Base-by-base conservation (phyloP, 1,140 invertebrate species). In the Leptopilina clavipes region DNA sequence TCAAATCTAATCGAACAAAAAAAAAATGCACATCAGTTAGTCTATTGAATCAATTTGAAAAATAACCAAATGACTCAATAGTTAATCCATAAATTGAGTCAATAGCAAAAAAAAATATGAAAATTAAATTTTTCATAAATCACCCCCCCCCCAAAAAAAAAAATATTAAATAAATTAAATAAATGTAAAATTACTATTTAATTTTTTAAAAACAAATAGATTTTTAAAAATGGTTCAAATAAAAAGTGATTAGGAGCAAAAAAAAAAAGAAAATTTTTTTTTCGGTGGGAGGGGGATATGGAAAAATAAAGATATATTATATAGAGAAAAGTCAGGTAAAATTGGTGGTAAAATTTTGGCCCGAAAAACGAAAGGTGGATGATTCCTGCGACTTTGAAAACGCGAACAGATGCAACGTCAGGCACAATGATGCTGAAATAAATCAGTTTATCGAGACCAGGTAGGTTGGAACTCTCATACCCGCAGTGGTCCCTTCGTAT, bases 371-470 rank as follows among this genome's bases (percentile, higher is more conserved):
- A 65, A 65, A 14, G 12, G 22, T 25, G 56, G 56, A 25, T 59
- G 22, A 22, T 59, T 59, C 14, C 12, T 22, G 10, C 54, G 8
- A 19, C 59, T 65, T 31, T 22, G 59, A 65, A 31, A 70, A 78
- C 86, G 84, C 84, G 84, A 85, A 86, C 89, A 89, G 88, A 89
- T 89, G 89, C 87, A 82, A 79, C 83, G 79, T 54, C 75, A 76
- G 73, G 73, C 79, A 85, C 83, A 86, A 88, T 89, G 83, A 88
- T 85, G 85, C 83, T 82, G 84, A 89, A 89, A 90, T 90, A 89
- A 90, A 89, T 90, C 88, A 89, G 85, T 89, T 89, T 87, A 89
- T 88, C 86, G 86, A 85, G 74, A 82, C 84, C 86, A 88, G 87
- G 86, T 87, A 88, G 81, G 73, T 80, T 74, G 84, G 83, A 80